phyloP scores from a whole-genome alignment of 2,113 vertebrate species.

The Semnornis frantzii region DNA sequence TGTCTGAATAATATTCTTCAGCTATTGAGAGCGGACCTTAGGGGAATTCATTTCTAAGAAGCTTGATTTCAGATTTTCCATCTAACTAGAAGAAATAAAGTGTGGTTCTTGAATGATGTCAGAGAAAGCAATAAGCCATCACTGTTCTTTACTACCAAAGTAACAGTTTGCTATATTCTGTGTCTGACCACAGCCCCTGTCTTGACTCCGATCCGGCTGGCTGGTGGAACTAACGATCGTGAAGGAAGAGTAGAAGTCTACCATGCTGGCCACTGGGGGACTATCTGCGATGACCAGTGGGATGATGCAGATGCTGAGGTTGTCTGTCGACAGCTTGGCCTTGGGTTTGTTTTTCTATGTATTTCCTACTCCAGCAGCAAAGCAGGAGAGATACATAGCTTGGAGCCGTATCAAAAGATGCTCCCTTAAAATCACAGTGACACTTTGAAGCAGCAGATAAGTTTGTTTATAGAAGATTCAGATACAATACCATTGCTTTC shows the following conservation, averaged over 20 bases:
- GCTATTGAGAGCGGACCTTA: neutral
- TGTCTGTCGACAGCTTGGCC: slow-evolving; percentile 93
- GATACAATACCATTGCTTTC: neutral
- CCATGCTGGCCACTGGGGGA: slow-evolving; percentile 92
- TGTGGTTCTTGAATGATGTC: neutral
- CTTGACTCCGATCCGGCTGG: slow-evolving; percentile 81
- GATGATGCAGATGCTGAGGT: slow-evolving; percentile 96
- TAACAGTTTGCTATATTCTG: neutral
- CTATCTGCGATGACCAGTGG: slow-evolving; percentile 96
- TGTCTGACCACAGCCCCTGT: slow-evolving; percentile 65
- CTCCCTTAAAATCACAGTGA: neutral
- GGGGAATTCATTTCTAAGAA: neutral
- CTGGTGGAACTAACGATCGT: slow-evolving; percentile 73
- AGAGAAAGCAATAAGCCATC: neutral
- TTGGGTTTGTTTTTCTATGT: slow-evolving; percentile 79
- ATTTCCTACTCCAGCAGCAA: slow-evolving; percentile 1
- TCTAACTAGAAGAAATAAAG: neutral
- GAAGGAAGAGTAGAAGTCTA: slow-evolving; percentile 94
- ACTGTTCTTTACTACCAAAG: neutral
- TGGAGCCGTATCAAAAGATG: neutral
- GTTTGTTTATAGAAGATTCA: neutral
- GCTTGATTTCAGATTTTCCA: neutral
- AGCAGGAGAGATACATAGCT: neutral
- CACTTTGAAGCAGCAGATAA: neutral
- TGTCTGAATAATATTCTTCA: neutral